Evolutionary conservation across 2,888 invertebrate species (phyloP).

Genomic region (Dryomyza anilis): DNA sequence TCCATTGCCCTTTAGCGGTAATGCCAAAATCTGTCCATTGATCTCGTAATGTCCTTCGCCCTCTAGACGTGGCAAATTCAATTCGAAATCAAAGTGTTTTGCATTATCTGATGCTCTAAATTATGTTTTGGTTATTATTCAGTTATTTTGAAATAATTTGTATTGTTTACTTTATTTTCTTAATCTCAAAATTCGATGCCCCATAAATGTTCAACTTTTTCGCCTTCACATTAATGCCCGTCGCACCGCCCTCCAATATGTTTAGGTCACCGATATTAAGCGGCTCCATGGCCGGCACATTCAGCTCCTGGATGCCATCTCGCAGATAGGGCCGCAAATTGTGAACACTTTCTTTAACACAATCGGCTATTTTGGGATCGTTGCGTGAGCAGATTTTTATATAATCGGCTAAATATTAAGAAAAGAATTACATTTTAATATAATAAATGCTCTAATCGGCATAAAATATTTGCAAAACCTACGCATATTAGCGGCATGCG

Average conservation of each 20-base stretch:
- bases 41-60: conserved; percentile 71
- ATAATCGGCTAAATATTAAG: conserved; percentile 65
- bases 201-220: conserved; percentile 71
- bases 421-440: background rate
- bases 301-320: conserved; percentile 70
- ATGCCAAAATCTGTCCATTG: conserved; percentile 71
- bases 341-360: conserved; percentile 69
- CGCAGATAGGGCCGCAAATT: conserved; percentile 66
- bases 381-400: conserved; percentile 71
- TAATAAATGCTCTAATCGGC: background rate
- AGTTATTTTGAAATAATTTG: background rate
- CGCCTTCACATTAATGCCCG: conserved; percentile 52
- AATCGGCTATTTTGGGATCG: conserved; percentile 67
- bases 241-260: conserved; percentile 66
- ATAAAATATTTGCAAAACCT: conserved; percentile 35
- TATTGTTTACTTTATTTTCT: conserved; percentile 58
- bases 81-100: conserved; percentile 65
- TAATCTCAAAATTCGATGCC: conserved; percentile 68
- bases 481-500: conserved; percentile 45
- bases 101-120: conserved; percentile 42
- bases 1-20: conserved; percentile 76
- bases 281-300: conserved; percentile 74
- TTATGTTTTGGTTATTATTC: conserved; percentile 13
- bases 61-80: conserved; percentile 67
- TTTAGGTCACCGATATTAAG: conserved; percentile 71